Conservation (phyloP, 2,797 vertebrate genomes). For the Peromyscus aztecus region DNA sequence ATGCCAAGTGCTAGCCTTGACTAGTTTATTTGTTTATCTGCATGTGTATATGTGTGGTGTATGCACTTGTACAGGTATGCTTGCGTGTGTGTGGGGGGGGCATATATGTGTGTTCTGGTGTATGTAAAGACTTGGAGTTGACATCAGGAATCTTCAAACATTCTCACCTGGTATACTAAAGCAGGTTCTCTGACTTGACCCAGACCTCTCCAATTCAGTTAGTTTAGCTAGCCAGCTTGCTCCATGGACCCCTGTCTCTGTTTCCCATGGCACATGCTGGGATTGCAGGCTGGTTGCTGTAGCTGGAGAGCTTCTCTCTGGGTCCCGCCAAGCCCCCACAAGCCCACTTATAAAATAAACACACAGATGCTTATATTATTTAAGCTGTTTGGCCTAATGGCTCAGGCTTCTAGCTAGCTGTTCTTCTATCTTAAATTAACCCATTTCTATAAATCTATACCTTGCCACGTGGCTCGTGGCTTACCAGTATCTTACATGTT, state of each 20-base stretch:
- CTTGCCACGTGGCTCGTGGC: too few species aligned
- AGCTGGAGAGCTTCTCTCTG: too few species aligned
- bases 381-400: too few species aligned
- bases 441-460: too few species aligned
- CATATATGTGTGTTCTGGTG: neutral
- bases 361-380: too few species aligned
- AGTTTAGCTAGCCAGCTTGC: neutral
- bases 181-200: neutral
- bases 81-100: neutral
- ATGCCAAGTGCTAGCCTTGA: conserved; percentile 32
- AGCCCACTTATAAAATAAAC: too few species aligned
- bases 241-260: neutral
- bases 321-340: too few species aligned
- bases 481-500: too few species aligned
- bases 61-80: neutral
- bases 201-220: neutral
- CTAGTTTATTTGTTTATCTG: conserved; percentile 15
- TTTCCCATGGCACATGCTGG: neutral
- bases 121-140: neutral
- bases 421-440: too few species aligned
- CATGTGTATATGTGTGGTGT: neutral
- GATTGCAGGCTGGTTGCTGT: neutral
- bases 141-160: neutral
- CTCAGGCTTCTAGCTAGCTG: too few species aligned
- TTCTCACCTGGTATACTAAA: neutral